A percentile compares a stretch with the other conserved stretches of the same genome.
phyloP scores from a whole-genome alignment of 2,888 invertebrate species.

The Alviniconcha strummeri region DNA sequence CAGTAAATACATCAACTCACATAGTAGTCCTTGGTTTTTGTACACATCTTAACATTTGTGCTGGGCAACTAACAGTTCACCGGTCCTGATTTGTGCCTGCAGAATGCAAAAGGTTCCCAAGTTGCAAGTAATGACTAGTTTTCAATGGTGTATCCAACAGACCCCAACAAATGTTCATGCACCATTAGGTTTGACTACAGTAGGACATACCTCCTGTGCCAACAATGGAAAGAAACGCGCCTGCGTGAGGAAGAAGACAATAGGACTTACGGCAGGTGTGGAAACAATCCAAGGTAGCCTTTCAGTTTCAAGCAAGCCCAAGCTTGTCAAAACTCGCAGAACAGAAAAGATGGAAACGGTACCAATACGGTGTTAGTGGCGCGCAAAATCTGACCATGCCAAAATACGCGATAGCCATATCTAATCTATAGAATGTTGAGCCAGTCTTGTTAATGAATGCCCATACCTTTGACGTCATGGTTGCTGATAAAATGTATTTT shows the following conservation, averaged over 20 bases:
- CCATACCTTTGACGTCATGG: slow-evolving; percentile 30
- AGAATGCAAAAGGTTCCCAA: too few relatives aligned
- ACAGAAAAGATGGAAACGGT: background rate
- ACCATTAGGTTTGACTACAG: background rate
- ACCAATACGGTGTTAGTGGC: background rate
- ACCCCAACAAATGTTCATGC: background rate
- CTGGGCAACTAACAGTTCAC: too few relatives aligned
- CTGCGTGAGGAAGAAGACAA: background rate
- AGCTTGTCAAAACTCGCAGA: slow-evolving; percentile 21
- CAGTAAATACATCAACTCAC: background rate
- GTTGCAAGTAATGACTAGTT: too few relatives aligned
- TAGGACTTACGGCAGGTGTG: background rate
- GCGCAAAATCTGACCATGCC: background rate
- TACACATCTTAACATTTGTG: background rate
- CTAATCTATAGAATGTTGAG: background rate
- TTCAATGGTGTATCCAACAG: too few relatives aligned
- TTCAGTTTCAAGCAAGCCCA: background rate
- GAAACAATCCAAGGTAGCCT: background rate
- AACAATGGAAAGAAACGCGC: background rate
- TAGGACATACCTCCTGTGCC: slow-evolving; percentile 10
- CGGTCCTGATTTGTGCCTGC: too few relatives aligned
- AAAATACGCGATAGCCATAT: background rate
- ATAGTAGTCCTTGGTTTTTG: background rate
- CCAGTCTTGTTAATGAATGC: background rate
- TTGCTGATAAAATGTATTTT: slow-evolving; percentile 18